These are phyloP conservation scores for Odontocerum albicorne DNA, from an alignment of 2,888 invertebrate genomes.

Conservation along the genomic window DNA sequence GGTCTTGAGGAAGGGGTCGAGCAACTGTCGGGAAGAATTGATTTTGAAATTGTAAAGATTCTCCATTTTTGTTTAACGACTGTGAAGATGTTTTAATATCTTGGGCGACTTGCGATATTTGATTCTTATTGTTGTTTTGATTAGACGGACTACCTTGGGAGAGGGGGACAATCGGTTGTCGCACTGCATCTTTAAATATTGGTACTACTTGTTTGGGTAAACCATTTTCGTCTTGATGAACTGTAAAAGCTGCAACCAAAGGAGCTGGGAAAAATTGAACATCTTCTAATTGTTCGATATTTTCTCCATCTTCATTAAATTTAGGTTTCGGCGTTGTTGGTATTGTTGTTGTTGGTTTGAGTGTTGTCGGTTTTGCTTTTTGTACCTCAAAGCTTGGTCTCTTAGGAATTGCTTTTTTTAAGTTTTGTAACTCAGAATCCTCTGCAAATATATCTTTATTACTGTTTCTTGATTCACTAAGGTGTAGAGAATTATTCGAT, in stretches of 20 bases:
- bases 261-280: slow-evolving; percentile 83
- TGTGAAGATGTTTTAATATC: neutral
- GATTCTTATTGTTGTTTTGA: slow-evolving; percentile 24
- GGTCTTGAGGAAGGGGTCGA: slow-evolving; percentile 26
- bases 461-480: slow-evolving; percentile 49
- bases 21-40: slow-evolving; percentile 19
- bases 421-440: neutral
- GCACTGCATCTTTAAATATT: slow-evolving; percentile 58
- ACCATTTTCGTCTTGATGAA: slow-evolving; percentile 79
- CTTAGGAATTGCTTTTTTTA: slow-evolving; percentile 21
- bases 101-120: neutral
- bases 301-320: slow-evolving; percentile 67
- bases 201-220: slow-evolving; percentile 79
- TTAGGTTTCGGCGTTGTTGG: slow-evolving; percentile 68
- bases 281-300: slow-evolving; percentile 67
- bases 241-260: slow-evolving; percentile 81
- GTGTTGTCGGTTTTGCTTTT: slow-evolving; percentile 30
- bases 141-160: slow-evolving; percentile 6
- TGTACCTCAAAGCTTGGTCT: slow-evolving; percentile 38
- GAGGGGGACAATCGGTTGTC: slow-evolving; percentile 38
- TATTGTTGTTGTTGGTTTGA: slow-evolving; percentile 51
- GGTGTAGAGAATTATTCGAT: slow-evolving; percentile 31
- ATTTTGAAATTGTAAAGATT: slow-evolving; percentile 8
- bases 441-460: slow-evolving; percentile 42
- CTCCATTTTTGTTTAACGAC: neutral